Conservation (phyloP, 1,140 invertebrate species). For the Paralvinella palmiformis region DNA sequence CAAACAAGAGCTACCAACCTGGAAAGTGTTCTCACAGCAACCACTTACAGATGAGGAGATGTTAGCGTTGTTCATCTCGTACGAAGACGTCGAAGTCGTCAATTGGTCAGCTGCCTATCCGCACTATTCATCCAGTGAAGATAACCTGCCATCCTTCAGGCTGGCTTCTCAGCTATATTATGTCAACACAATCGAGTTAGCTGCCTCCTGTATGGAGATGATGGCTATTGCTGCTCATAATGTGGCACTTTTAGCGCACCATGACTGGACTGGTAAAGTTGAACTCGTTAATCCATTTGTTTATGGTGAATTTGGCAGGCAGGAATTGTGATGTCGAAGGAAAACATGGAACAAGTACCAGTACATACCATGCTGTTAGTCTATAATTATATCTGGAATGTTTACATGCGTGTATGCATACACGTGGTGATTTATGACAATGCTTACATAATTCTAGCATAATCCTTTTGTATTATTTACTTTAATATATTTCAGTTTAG, state of each 20-base stretch:
- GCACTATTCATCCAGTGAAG: conserved; percentile 50
- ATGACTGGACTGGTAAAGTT: conserved; percentile 45
- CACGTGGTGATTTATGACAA: too few species aligned
- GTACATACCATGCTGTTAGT: too few species aligned
- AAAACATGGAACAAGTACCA: too few species aligned
- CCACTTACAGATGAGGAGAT: conserved; percentile 50
- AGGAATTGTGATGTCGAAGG: too few species aligned
- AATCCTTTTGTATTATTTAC: too few species aligned
- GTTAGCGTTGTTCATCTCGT: conserved; percentile 53
- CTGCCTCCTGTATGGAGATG: conserved; percentile 69
- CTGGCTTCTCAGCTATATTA: conserved; percentile 58
- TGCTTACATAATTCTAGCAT: too few species aligned
- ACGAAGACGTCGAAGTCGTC: conserved; percentile 43
- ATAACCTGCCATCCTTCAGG: conserved; percentile 54
- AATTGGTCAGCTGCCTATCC: conserved; percentile 65
- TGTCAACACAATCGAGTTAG: conserved; percentile 64
- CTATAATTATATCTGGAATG: too few species aligned
- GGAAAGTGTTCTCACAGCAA: conserved; percentile 59
- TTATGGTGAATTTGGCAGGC: too few species aligned
- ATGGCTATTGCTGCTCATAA: conserved; percentile 61
- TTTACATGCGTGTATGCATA: too few species aligned
- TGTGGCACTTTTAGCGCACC: conserved; percentile 57
- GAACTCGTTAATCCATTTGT: too few species aligned
- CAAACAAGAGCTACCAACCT: conserved; percentile 48
- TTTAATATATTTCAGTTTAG: too few species aligned